Base-by-base conservation (phyloP, 2,888 invertebrate genomes). In the Sinhomidia bicolor region DNA sequence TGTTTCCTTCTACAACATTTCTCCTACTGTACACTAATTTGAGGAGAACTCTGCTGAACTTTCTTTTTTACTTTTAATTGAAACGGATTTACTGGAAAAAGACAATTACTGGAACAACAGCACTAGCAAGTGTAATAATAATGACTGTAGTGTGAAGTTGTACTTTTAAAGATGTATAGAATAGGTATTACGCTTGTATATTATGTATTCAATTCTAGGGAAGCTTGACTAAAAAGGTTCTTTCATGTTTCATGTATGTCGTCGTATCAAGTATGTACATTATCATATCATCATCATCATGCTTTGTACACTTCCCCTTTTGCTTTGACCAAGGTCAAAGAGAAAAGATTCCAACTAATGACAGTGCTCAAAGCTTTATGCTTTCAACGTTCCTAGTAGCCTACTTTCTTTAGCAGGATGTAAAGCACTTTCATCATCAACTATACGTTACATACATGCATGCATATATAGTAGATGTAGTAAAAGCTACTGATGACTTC, bases 41-140 rank as follows among this genome's bases (percentile, higher is more conserved):
- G 2, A 10, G 12, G n/a, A 14, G n/a, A 17, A 54, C 20, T 54
- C 36, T 54, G 5, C 54, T 20, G 14, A 12, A 44, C 20, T 26
- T 20, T 65, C 68, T 82, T 26, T 20, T 65, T 82, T 82, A 7
- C 17, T 65, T 68, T 51, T 83, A 83, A 83, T 83, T 83, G 74
- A 74, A 83, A 54, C 74, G 51, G 57, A 83, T 83, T 83, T 79
- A n/a, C 51, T 57, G 57, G 44, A 47, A 47, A 7, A 2, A n/a
- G 32, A 20, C 79, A 60, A 51, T 12, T 0, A 20, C 44, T 5
- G 14, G 10, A 65, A 65, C 65, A n/a, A n/a, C n/a, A n/a, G n/a
- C n/a, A n/a, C n/a, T n/a, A n/a, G n/a, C n/a, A n/a, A 26, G 36
- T 36, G 26, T 60, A 10, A 60, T 20, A 60, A 60, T 20, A 20